These are phyloP conservation scores for Zaprionus ornatus DNA, from an alignment of 1,140 invertebrate species.

Conservation along the genomic window DNA sequence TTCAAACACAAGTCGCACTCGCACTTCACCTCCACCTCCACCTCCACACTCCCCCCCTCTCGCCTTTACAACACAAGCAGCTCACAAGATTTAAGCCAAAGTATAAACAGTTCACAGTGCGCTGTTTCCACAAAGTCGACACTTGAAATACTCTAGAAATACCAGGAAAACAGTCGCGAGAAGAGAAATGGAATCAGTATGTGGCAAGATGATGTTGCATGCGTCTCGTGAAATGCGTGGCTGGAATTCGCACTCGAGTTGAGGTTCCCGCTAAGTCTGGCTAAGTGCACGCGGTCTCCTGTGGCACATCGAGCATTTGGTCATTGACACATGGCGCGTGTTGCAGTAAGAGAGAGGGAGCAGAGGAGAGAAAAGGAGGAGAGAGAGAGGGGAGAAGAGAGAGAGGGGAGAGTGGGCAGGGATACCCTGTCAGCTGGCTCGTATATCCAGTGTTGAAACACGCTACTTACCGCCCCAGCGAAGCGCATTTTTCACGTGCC, in stretches of 20 bases:
- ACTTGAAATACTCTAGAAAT: neutral
- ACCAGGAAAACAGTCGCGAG: neutral
- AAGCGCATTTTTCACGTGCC: conserved; percentile 35
- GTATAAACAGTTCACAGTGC: neutral
- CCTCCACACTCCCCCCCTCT: neutral
- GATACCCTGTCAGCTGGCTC: neutral
- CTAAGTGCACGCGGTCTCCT: conserved; percentile 11
- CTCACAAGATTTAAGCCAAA: conserved; percentile 17
- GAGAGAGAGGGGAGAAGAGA: neutral
- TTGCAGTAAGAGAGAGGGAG: neutral
- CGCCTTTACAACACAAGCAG: conserved; percentile 21
- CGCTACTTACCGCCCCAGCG: conserved; percentile 11
- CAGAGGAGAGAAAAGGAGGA: too few species aligned
- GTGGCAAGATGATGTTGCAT: neutral
- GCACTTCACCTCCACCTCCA: neutral
- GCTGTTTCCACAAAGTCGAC: conserved; percentile 18
- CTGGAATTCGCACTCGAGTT: neutral
- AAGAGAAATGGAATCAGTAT: neutral
- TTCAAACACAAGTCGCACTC: conserved; percentile 5
- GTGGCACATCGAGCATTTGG: conserved; percentile 34
- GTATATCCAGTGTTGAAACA: conserved; percentile 21
- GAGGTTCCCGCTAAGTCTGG: neutral
- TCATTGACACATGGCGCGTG: conserved; percentile 41
- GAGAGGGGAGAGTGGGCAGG: neutral
- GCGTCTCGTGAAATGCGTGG: neutral